Evolutionary conservation across 2,797 vertebrate genomes (phyloP).

Genomic region (Pipistrellus kuhlii): DNA sequence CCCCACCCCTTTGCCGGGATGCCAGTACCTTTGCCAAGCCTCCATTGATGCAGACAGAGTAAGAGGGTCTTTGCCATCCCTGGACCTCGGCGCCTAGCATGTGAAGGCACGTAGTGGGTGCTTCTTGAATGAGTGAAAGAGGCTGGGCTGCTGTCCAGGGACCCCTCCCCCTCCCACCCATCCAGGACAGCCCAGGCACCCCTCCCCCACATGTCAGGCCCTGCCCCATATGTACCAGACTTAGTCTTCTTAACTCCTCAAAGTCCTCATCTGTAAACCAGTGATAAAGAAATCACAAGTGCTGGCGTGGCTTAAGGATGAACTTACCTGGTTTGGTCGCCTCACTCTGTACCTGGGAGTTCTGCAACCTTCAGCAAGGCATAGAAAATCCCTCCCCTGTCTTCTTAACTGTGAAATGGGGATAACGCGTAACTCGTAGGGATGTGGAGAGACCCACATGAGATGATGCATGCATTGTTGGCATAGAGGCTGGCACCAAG

Average conservation of each 20-base stretch:
- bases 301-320: neutral
- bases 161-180: too few species aligned
- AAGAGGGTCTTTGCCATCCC: neutral
- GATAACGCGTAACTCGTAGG: neutral
- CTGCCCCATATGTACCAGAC: neutral
- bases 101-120: neutral
- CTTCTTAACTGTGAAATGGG: neutral
- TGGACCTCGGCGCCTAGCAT: neutral
- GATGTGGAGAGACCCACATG: neutral
- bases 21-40: neutral
- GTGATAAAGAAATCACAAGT: neutral
- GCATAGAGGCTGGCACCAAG: neutral
- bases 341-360: neutral
- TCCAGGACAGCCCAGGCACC: neutral
- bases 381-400: neutral
- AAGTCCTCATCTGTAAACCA: slow-evolving; percentile 23
- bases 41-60: neutral
- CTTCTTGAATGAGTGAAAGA: slow-evolving; percentile 21
- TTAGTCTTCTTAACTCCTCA: neutral
- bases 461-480: neutral
- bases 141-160: neutral
- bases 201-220: neutral
- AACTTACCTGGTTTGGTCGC: neutral
- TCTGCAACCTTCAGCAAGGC: neutral
- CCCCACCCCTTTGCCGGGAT: neutral